A percentile compares a stretch with the other conserved stretches of the same genome.
phyloP scores from a whole-genome alignment of 2,113 vertebrate genomes.

The Salvelinus alpinus region DNA sequence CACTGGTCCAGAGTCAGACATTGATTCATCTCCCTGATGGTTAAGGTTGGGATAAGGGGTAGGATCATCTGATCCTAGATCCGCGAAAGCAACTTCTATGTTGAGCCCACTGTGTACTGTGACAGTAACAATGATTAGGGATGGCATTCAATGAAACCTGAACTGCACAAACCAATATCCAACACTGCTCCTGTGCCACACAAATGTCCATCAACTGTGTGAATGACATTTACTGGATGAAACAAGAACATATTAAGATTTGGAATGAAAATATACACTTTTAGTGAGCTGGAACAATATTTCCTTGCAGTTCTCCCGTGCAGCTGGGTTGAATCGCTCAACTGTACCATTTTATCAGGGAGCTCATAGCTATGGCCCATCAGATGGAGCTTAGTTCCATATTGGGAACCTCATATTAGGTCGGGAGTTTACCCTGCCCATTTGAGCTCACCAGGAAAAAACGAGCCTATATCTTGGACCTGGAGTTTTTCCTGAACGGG shows the following conservation, averaged over 20 bases:
- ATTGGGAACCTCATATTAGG: too few relatives aligned
- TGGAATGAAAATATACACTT: constrained; percentile 32
- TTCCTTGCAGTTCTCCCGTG: not conserved
- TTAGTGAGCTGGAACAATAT: not conserved
- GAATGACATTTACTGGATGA: not conserved
- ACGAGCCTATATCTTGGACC: too few relatives aligned
- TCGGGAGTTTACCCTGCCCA: too few relatives aligned
- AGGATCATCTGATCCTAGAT: constrained; percentile 30
- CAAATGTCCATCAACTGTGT: too few relatives aligned
- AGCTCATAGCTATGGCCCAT: constrained; percentile 25
- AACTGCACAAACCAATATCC: not conserved
- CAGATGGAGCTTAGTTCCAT: constrained; percentile 20
- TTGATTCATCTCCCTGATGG: constrained; percentile 17
- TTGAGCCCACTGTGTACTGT: not conserved
- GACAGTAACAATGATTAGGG: not conserved
- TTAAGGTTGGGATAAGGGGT: constrained; percentile 21
- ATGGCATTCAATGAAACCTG: constrained; percentile 31
- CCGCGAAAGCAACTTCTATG: constrained; percentile 43
- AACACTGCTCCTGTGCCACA: not conserved
- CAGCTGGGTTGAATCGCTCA: constrained; percentile 13
- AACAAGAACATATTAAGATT: constrained; percentile 19
- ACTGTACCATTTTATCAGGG: constrained; percentile 16
- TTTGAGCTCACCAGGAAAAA: too few relatives aligned
- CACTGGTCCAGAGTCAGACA: constrained; percentile 33
- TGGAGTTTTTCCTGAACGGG: not conserved